Conservation (phyloP, 2,888 invertebrate species). For the Metallyticus violacea region DNA sequence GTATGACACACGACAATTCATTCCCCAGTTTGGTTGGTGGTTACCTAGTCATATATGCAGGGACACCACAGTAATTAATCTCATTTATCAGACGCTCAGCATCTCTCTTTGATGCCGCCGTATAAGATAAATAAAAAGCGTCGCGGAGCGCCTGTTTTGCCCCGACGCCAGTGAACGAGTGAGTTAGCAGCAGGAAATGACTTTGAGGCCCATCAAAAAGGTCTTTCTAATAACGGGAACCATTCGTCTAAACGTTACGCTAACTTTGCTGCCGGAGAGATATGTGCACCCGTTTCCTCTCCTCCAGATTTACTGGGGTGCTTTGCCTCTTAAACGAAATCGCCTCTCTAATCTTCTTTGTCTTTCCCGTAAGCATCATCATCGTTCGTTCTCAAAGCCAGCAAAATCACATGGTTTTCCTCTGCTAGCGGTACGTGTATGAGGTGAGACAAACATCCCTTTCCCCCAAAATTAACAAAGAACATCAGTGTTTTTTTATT, state of each 20-base stretch:
- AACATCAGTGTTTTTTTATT: too few relatives aligned
- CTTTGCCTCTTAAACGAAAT: background rate
- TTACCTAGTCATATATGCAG: too few relatives aligned
- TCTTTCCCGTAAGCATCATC: too few relatives aligned
- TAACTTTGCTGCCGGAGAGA: background rate
- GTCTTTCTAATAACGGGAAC: background rate
- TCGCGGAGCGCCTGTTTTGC: background rate
- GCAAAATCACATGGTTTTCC: too few relatives aligned
- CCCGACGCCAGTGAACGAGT: background rate
- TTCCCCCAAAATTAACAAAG: too few relatives aligned
- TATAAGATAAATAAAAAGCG: background rate
- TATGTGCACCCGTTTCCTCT: background rate
- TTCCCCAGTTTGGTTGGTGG: too few relatives aligned
- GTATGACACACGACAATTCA: too few relatives aligned
- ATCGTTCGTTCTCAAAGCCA: too few relatives aligned
- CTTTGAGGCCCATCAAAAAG: background rate
- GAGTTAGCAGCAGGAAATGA: background rate
- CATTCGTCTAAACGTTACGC: background rate
- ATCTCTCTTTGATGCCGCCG: too few relatives aligned
- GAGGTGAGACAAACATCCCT: too few relatives aligned
- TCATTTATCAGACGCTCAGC: background rate
- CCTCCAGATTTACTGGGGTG: background rate
- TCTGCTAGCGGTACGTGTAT: too few relatives aligned
- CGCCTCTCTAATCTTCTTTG: too few relatives aligned
- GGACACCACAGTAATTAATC: background rate